Evolutionary conservation across 2,888 invertebrate species (phyloP), one percentile per base, ranked within the genome.

Genomic region (Scaptomyza cyrtandrae): DNA sequence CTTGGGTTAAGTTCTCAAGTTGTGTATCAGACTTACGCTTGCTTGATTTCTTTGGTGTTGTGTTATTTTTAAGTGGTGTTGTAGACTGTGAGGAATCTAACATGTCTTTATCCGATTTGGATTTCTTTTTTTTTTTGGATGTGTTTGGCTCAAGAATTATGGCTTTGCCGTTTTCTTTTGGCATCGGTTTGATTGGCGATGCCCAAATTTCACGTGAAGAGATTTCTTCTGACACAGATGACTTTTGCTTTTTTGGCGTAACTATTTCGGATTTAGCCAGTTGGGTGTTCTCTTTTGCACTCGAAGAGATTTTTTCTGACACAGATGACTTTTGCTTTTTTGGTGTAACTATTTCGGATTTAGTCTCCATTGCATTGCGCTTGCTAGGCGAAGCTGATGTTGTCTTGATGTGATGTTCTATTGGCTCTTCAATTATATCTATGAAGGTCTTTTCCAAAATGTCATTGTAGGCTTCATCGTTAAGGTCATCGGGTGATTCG

Each of bases 1-100:
- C 43, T 33, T 65, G 66, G 10, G 33, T 37, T n/a, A n/a, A 1
- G 44, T 10, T 37, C 1, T 46, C 64, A 10, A 1, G 24, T 0
- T 33, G 64, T n/a, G 19, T 52, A 2, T 33, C 35, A 9, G 4
- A 46, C 19, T 44, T 67, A 19, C 43, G 37, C 24, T 66, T 56
- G 37, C 10, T 6, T 7, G 11, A 9, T 3, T 57, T 57, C 9
- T 68, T 66, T 33, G 50, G 5, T 1, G 39, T 24, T 1, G 39
- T 24, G 2, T 56, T 57, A 43, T 65, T 68, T 9, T 33, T n/a
- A 9, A 35, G 3, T n/a, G 11, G 11, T 29, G 1, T 9, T 14
- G 33, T 7, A 13, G 14, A 9, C n/a, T 45, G 37, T 5, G 44
- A 1, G n/a, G 27, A 19, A 10, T 41, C 19, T 5, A 16, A 13